A percentile compares a stretch with the other conserved stretches of the same genome.
These are phyloP conservation scores for Folsomia manolachei DNA, from an alignment of 2,888 invertebrate species.

Conservation along the genomic window DNA sequence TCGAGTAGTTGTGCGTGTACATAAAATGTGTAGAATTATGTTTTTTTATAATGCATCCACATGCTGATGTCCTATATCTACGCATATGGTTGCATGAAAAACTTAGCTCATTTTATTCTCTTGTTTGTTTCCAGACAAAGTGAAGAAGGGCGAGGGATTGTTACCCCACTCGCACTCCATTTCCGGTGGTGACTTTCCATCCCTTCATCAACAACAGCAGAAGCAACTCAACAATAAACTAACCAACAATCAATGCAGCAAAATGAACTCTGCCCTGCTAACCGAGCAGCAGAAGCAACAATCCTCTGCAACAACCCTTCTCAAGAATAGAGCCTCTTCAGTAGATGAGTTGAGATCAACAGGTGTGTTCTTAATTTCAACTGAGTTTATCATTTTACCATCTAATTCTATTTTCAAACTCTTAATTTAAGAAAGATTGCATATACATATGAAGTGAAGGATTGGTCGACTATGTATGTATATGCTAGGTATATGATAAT, in stretches of 20 bases:
- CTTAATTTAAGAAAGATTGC: no score
- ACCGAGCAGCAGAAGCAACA: slow-evolving; percentile 7
- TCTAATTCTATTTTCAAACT: no score
- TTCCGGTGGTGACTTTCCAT: slow-evolving; percentile 40
- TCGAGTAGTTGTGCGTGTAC: not conserved
- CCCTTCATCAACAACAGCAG: slow-evolving; percentile 21
- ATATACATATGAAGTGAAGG: no score
- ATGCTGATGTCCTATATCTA: not conserved
- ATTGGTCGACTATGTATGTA: no score
- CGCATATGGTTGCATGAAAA: no score
- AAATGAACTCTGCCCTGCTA: not conserved
- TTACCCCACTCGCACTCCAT: slow-evolving; percentile 40
- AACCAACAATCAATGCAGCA: slow-evolving; percentile 10
- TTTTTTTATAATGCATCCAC: no score
- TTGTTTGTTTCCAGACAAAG: slow-evolving; percentile 39
- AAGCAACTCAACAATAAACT: slow-evolving; percentile 8
- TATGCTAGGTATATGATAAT: no score
- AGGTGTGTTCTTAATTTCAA: no score
- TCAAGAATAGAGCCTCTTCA: slow-evolving; percentile 41
- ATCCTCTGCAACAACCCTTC: slow-evolving; percentile 14
- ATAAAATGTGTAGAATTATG: not conserved
- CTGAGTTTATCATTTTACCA: no score
- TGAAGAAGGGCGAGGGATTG: slow-evolving; percentile 43
- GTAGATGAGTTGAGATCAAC: slow-evolving; percentile 49
- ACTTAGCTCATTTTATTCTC: not conserved